Conservation (phyloP, 2,888 invertebrate species). For the Meandrusa payeni region DNA sequence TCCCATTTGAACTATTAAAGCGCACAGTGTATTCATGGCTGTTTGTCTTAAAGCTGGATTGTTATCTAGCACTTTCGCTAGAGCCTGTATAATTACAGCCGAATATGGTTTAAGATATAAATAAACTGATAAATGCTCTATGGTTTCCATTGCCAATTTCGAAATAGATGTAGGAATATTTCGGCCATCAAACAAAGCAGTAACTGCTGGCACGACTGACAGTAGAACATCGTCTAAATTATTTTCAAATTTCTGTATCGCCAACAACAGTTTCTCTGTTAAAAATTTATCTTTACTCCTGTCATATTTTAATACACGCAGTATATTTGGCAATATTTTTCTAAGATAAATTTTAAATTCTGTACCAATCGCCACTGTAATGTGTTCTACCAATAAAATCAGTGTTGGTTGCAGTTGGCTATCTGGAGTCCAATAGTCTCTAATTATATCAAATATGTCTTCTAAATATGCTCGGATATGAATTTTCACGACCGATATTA, state of each 20-base stretch:
- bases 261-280: slow-evolving; percentile 90
- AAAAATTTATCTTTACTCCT: slow-evolving; percentile 90
- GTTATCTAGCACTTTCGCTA: slow-evolving; percentile 92
- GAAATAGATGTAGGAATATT: slow-evolving; percentile 90
- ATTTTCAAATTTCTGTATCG: slow-evolving; percentile 95
- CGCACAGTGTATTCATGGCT: slow-evolving; percentile 95
- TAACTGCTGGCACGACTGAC: slow-evolving; percentile 95
- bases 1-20: slow-evolving; percentile 93
- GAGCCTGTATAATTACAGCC: slow-evolving; percentile 95
- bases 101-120: slow-evolving; percentile 96
- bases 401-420: slow-evolving; percentile 92
- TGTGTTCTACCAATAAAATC: slow-evolving; percentile 94
- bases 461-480: slow-evolving; percentile 97
- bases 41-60: slow-evolving; percentile 87
- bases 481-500: slow-evolving; percentile 97
- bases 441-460: slow-evolving; percentile 95
- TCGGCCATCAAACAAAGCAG: slow-evolving; percentile 92
- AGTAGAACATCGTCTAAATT: slow-evolving; percentile 97
- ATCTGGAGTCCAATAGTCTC: slow-evolving; percentile 95
- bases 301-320: slow-evolving; percentile 95
- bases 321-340: slow-evolving; percentile 95
- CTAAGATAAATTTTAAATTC: slow-evolving; percentile 97
- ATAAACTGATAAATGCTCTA: slow-evolving; percentile 93
- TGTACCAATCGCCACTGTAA: slow-evolving; percentile 95
- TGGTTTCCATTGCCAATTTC: slow-evolving; percentile 89